Evolutionary conservation across 2,797 vertebrate species (phyloP).

Genomic region (Diplodus puntazzo): DNA sequence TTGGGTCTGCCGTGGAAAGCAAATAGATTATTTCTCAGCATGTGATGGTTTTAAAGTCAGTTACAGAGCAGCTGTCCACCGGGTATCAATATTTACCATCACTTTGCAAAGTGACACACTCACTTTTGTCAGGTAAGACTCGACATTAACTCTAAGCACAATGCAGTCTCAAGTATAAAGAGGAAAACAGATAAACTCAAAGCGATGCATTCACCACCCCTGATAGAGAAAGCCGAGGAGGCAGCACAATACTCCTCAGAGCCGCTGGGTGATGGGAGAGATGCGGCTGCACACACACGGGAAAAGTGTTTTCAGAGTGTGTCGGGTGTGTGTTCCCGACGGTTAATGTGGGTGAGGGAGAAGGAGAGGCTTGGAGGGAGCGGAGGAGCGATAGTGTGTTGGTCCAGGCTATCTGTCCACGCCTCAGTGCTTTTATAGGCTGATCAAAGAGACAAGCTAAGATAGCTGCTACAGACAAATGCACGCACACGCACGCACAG

Average conservation of each 20-base stretch:
- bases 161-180: constrained; percentile 49
- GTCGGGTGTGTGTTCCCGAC: constrained; percentile 52
- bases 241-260: constrained; percentile 54
- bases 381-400: constrained; percentile 68
- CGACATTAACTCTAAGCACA: constrained; percentile 53
- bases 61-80: constrained; percentile 47
- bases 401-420: constrained; percentile 69
- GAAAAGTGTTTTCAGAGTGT: constrained; percentile 49
- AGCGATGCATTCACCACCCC: constrained; percentile 50
- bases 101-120: constrained; percentile 45
- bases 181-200: constrained; percentile 54
- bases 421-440: constrained; percentile 77
- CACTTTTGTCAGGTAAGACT: constrained; percentile 56
- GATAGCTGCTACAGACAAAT: constrained; percentile 67
- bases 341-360: constrained; percentile 65
- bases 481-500: constrained; percentile 25
- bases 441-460: constrained; percentile 81
- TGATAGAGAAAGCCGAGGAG: constrained; percentile 65
- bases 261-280: constrained; percentile 64
- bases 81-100: constrained; percentile 57
- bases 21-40: constrained; percentile 62
- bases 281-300: constrained; percentile 38
- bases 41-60: constrained; percentile 48
- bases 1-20: constrained; percentile 55
- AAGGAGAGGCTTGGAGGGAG: constrained; percentile 53